Evolutionary conservation across 2,888 invertebrate genomes (phyloP).

Genomic region (Elmis aenea): DNA sequence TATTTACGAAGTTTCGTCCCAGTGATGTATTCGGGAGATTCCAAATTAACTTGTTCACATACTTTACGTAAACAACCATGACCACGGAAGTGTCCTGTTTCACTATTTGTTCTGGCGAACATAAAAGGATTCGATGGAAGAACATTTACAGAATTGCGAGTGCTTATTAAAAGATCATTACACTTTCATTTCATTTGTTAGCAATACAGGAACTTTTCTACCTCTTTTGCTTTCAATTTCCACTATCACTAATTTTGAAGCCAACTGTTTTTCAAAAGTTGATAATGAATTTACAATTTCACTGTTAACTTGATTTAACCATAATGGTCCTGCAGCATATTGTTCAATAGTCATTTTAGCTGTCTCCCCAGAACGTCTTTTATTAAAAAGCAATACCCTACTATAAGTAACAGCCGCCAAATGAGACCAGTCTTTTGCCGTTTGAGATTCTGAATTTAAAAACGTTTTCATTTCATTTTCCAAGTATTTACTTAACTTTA

Average conservation of each 20-base stretch:
- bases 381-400: conserved; percentile 5
- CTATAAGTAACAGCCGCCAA: too few relatives aligned
- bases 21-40: conserved; percentile 20
- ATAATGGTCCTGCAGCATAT: conserved; percentile 3
- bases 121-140: conserved; percentile 6
- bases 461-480: conserved; percentile 1
- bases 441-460: too few relatives aligned
- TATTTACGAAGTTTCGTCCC: conserved; percentile 28
- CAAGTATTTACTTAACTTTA: conserved; percentile 1
- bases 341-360: not conserved
- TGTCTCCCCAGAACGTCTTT: conserved; percentile 4
- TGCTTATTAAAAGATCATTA: too few relatives aligned
- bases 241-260: conserved; percentile 4
- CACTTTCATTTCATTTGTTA: conserved; percentile 8
- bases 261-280: conserved; percentile 6
- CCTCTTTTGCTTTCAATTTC: conserved; percentile 5
- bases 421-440: too few relatives aligned
- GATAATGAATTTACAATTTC: conserved; percentile 8
- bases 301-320: conserved; percentile 2
- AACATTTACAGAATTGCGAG: too few relatives aligned
- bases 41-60: not conserved
- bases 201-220: conserved; percentile 1
- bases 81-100: conserved; percentile 2
- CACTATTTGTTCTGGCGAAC: conserved; percentile 2
- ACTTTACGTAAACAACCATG: conserved; percentile 5